phyloP scores from a whole-genome alignment of 2,113 vertebrate genomes.

The Ailuropoda melanoleuca region DNA sequence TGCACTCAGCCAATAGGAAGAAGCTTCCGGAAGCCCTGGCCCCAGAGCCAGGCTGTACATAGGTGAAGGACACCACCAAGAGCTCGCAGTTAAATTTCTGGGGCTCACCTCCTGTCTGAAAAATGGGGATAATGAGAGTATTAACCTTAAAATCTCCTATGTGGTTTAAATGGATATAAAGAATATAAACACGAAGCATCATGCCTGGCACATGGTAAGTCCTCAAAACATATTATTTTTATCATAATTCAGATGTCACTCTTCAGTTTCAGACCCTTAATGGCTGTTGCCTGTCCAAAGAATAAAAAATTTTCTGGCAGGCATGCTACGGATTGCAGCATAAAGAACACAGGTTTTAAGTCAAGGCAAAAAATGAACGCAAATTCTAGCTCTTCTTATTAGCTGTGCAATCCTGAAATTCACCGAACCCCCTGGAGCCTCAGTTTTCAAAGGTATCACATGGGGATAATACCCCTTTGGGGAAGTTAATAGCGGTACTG shows the following conservation, averaged over 20 bases:
- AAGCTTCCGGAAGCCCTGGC: background rate
- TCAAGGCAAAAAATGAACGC: background rate
- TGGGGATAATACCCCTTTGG: background rate
- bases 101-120: background rate
- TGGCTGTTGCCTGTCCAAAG: background rate
- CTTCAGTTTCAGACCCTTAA: background rate
- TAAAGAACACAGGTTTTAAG: background rate
- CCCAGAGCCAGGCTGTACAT: accelerated
- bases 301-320: background rate
- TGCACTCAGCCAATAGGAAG: background rate
- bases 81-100: background rate
- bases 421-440: background rate
- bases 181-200: background rate
- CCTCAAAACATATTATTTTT: background rate
- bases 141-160: background rate
- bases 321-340: background rate
- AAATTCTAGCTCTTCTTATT: background rate
- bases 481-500: background rate
- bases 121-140: background rate
- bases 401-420: background rate
- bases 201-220: background rate
- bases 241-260: background rate
- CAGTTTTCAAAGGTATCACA: background rate
- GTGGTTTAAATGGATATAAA: background rate
- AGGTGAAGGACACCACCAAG: accelerated